A percentile compares a stretch with the other conserved stretches of the same genome.
Evolutionary conservation across 2,113 vertebrate species (phyloP).

Genomic region (Platanista minor): DNA sequence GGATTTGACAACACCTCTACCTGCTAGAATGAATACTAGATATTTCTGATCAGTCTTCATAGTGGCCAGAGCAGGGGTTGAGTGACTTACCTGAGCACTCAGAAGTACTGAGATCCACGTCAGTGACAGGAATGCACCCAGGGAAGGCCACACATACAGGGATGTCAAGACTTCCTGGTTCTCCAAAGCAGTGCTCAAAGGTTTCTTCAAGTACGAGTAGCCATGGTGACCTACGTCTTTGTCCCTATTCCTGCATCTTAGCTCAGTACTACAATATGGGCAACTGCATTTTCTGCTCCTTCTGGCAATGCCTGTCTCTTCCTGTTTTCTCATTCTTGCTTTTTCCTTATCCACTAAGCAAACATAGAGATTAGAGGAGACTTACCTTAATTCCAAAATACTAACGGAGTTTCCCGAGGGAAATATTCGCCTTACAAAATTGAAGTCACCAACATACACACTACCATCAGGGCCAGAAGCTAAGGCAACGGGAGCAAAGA

Average conservation of each 20-base stretch:
- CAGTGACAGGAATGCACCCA: neutral
- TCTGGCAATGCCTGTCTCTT: slow-evolving; percentile 23
- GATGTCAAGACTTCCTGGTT: neutral
- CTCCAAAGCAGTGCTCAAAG: slow-evolving; percentile 16
- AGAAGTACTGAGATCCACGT: slow-evolving; percentile 11
- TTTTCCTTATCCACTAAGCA: slow-evolving; percentile 21
- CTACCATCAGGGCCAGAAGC: slow-evolving; percentile 94
- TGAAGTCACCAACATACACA: slow-evolving; percentile 96
- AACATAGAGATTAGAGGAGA: slow-evolving; percentile 27
- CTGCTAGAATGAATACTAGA: neutral
- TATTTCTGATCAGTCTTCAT: neutral
- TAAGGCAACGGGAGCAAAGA: slow-evolving; percentile 95
- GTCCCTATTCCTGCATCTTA: slow-evolving; percentile 8
- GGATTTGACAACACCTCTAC: slow-evolving; percentile 2
- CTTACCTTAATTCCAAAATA: slow-evolving; percentile 95
- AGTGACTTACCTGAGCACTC: slow-evolving; percentile 31
- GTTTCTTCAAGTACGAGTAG: slow-evolving; percentile 5
- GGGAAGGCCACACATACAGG: neutral
- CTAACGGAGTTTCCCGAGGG: slow-evolving; percentile 91
- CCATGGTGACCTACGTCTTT: neutral
- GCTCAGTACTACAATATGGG: neutral
- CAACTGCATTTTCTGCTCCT: slow-evolving; percentile 6
- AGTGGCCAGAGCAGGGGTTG: neutral
- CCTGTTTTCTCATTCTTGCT: neutral
- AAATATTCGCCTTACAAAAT: slow-evolving; percentile 93